Evolutionary conservation across 2,113 vertebrate species (phyloP), one percentile per base, ranked within the genome.

Genomic region (Catharus minimus): DNA sequence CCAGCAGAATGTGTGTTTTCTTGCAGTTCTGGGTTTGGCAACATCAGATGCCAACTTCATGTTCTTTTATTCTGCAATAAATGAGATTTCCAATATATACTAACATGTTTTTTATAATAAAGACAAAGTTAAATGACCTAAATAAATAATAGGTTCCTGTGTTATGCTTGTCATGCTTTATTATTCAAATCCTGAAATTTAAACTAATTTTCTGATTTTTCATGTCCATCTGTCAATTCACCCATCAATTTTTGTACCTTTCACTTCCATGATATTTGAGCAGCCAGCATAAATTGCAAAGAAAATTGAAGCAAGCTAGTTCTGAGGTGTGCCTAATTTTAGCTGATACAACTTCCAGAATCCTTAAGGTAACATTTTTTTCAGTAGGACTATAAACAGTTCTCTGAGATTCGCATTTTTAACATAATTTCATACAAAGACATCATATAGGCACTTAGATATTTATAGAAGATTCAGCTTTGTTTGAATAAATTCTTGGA

Each of bases 201-300:
- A 57, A 89, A 87, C 33, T 82, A 57, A 83, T 86, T 82, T 90
- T 75, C 66, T 75, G 23, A 58, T 86, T 90, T 93, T 94, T 90
- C 68, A 57, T 84, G 79, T 75, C 53, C 43, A 53, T 81, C 68
- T 86, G 76, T 88, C 80, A 86, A 41, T 57, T 90, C 38, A 75
- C 17, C 11, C 55, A 68, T 53, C 18, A 49, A 86, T 64, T 77
- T 61, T 72, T 82, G 15, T 65, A 77, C 32, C 9, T 85, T 92
- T 86, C n/a, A 28, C 10, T 85, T 47, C 17, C 55, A 17, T 30
- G 17, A 47, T 58, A 56, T 55, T 58, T 81, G 55, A 81, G 41
- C 26, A 73, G 5, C 77, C 61, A 72, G 33, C 16, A 75, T 44
- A 89, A 89, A 84, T 86, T 84, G 9, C 26, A 82, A 71, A 46